Percentiles rank a stretch among this genome's conserved stretches.
phyloP scores from a whole-genome alignment of 1,140 invertebrate genomes.

The Carcinoscorpius rotundicauda region DNA sequence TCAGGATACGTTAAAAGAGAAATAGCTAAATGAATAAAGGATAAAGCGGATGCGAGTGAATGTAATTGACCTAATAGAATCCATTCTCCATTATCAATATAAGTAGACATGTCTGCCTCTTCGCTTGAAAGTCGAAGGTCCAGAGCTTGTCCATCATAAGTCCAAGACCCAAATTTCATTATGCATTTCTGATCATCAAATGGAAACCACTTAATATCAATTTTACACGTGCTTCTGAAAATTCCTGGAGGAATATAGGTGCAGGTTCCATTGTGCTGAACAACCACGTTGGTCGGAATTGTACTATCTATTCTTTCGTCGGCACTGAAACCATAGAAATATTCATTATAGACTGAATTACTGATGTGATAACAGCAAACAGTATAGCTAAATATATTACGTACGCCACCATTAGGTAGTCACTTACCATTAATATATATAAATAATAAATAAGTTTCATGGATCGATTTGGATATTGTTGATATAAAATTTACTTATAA shows the following conservation, averaged over 20 bases:
- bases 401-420: too few relatives aligned
- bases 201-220: conserved; percentile 99
- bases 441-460: too few relatives aligned
- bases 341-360: not conserved
- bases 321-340: conserved; percentile 53
- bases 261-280: conserved; percentile 85
- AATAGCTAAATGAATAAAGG: not conserved
- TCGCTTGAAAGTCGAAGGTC: conserved; percentile 86
- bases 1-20: too few relatives aligned
- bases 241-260: conserved; percentile 95
- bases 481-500: too few relatives aligned
- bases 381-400: too few relatives aligned
- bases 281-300: conserved; percentile 94
- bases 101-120: conserved; percentile 79
- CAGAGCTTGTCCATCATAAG: conserved; percentile 83
- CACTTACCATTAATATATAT: too few relatives aligned
- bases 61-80: conserved; percentile 75
- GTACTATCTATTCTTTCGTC: conserved; percentile 97
- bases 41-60: not conserved
- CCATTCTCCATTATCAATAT: conserved; percentile 98
- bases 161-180: conserved; percentile 97
- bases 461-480: too few relatives aligned
- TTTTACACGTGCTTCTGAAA: conserved; percentile 98
- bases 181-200: conserved; percentile 97
- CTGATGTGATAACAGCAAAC: too few relatives aligned